These are phyloP conservation scores for Galemys pyrenaicus DNA, from an alignment of 2,113 vertebrate genomes.

Conservation along the genomic window DNA sequence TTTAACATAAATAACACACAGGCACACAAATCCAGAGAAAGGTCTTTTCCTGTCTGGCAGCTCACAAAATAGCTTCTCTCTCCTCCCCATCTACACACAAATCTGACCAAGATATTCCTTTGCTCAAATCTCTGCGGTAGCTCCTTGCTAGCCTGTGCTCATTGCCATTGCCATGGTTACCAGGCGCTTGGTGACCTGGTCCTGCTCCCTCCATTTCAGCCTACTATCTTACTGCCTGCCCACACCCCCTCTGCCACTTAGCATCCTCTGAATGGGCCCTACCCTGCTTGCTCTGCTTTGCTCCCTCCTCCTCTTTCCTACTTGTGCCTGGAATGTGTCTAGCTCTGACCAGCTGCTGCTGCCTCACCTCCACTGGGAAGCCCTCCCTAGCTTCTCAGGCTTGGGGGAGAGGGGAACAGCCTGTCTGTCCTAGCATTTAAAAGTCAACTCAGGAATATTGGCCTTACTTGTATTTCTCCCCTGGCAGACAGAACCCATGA, in stretches of 20 bases:
- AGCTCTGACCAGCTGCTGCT: background rate
- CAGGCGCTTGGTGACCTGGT: conserved; percentile 6
- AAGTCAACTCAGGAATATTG: background rate
- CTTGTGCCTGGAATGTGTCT: background rate
- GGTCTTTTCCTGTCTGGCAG: background rate
- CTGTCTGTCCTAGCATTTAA: background rate
- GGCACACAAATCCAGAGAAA: background rate
- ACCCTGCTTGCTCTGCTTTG: accelerated
- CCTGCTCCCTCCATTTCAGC: conserved; percentile 3
- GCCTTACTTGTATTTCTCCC: background rate
- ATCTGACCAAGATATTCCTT: background rate
- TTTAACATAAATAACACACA: background rate
- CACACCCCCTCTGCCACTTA: background rate
- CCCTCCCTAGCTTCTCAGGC: background rate
- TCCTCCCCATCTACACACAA: background rate
- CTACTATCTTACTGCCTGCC: background rate
- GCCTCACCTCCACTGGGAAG: background rate
- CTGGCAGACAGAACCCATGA: background rate
- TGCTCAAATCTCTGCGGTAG: background rate
- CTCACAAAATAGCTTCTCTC: background rate
- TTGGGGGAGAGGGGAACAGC: no score
- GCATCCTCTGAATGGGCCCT: background rate
- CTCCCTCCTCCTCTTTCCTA: background rate
- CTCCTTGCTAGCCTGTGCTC: background rate
- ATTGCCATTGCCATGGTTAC: conserved; percentile 54